Evolutionary conservation across 2,888 invertebrate genomes (phyloP).

Genomic region (Pardosa pseudoannulata): DNA sequence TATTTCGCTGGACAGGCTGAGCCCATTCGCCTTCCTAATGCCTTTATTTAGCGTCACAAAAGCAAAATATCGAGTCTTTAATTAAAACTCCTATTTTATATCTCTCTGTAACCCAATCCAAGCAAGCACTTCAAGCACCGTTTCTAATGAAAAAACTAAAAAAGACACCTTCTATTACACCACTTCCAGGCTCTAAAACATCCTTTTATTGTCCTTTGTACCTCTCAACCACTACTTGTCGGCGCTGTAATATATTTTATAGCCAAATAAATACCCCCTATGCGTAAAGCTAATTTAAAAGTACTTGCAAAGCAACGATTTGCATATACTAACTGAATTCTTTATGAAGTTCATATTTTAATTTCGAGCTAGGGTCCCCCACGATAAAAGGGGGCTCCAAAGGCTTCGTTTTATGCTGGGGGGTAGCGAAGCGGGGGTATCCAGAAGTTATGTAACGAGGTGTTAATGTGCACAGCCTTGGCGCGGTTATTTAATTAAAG

Average conservation of each 20-base stretch:
- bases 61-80: background rate
- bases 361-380: conserved; percentile 40
- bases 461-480: conserved; percentile 68
- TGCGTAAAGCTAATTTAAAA: conserved; percentile 69
- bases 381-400: conserved; percentile 64
- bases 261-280: conserved; percentile 62
- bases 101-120: background rate
- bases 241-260: conserved; percentile 59
- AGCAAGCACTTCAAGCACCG: background rate
- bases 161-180: conserved; percentile 12
- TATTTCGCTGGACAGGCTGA: too few relatives aligned
- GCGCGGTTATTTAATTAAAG: conserved; percentile 72
- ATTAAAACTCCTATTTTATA: conserved; percentile 9
- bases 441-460: conserved; percentile 66
- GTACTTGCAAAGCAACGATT: conserved; percentile 65
- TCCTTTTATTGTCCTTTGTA: conserved; percentile 48
- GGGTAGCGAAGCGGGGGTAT: conserved; percentile 11
- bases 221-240: conserved; percentile 20
- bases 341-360: conserved; percentile 72
- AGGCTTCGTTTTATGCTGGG: conserved; percentile 58
- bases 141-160: background rate
- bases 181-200: conserved; percentile 21
- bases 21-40: background rate
- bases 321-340: conserved; percentile 71
- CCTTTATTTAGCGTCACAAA: background rate